Base-by-base conservation (phyloP, 2,113 vertebrate species). In the Anarhynchus alexandrinus region DNA sequence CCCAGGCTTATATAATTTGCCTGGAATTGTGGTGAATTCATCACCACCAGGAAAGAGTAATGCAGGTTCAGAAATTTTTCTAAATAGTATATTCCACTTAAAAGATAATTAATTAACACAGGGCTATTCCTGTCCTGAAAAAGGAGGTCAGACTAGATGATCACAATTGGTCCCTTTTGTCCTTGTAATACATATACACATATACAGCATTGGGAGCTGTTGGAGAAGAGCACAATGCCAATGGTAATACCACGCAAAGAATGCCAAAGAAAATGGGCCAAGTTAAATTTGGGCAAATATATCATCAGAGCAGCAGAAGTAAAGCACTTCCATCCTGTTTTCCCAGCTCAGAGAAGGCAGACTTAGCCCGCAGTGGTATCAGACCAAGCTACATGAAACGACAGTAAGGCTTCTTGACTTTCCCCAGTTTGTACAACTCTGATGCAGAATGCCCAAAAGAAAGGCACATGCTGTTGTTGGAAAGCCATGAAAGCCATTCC, bases 61-160 rank as follows among this genome's bases (percentile, higher is more conserved):
- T 43, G 82, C 89, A 87, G 77, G 84, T 90, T 79, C 89, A 32
- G 72, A 95, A 52, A 7, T 87, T 94, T 85, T 94, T 94, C 80
- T 65, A 96, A 94, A 95, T 93, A 85, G 94, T 97, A 91, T 96
- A 96, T 96, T 97, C 93, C 76, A 96, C 96, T 96, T 96, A 82
- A 91, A 96, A 97, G 93, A 96, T 91, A 95, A 97, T 96, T 97
- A 96, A 96, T 97, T 97, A 96, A 97, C 78, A 96, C 87, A 80
- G 82, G 65, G 26, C 78, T 97, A 96, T 96, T 97, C 91, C 93
- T 96, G 92, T 95, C 54, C 94, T 91, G 81, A 43, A 90, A 97
- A 97, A 97, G 81, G 96, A 96, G 96, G 96, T 94, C 93, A 95
- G 40, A 85, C 83, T 57, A 91, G 93, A 94, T 90, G 93, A 96